A percentile compares a stretch with the other conserved stretches of the same genome.
Conservation (phyloP, 2,888 invertebrate species). For the Phengaris arion region DNA sequence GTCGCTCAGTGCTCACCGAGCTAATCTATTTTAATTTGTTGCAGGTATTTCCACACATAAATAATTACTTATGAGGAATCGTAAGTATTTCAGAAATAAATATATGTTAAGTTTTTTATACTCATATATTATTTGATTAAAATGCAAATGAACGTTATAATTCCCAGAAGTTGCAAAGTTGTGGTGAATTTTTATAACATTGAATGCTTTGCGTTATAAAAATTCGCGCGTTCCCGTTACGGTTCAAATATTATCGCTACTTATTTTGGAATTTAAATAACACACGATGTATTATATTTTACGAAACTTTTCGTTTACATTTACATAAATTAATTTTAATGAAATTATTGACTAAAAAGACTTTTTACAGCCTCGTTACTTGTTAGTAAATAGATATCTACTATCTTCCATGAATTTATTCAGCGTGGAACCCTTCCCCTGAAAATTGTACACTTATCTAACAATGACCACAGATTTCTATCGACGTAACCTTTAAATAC, state of each 20-base stretch:
- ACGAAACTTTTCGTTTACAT: not conserved
- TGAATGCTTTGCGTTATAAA: constrained; percentile 5
- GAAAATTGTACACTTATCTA: not conserved
- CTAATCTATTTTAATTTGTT: constrained; percentile 44
- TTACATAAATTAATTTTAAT: not conserved
- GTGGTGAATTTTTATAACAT: constrained; percentile 27
- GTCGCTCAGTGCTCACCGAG: constrained; percentile 41
- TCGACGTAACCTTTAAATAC: constrained; percentile 10
- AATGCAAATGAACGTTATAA: constrained; percentile 28
- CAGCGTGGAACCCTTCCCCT: not conserved
- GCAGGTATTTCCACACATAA: constrained; percentile 45
- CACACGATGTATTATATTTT: not conserved
- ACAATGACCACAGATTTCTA: constrained; percentile 16
- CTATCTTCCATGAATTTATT: not conserved
- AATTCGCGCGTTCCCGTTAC: constrained; percentile 22
- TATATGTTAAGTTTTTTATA: constrained; percentile 26
- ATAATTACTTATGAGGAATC: constrained; percentile 36
- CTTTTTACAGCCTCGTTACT: too few relatives aligned
- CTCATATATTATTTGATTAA: constrained; percentile 26
- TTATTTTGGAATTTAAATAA: constrained; percentile 22
- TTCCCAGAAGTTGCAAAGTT: constrained; percentile 27
- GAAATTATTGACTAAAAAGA: not conserved
- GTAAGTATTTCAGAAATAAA: constrained; percentile 25
- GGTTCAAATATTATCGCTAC: constrained; percentile 26
- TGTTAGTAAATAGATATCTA: too few relatives aligned